Base-by-base conservation (phyloP, 2,797 vertebrate species). In the Iguana delicatissima region DNA sequence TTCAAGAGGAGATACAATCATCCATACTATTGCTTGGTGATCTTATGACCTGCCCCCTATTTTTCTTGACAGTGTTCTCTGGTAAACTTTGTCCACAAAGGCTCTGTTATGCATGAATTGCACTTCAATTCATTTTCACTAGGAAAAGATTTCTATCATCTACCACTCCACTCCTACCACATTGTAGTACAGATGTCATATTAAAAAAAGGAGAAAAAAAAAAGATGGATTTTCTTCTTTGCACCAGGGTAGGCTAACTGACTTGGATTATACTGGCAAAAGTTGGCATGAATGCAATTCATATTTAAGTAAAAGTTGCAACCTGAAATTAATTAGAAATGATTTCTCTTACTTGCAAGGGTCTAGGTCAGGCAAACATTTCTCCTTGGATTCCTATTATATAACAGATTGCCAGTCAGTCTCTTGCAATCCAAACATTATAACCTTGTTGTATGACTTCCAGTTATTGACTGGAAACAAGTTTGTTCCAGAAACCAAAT, bases 31-130 rank as follows among this genome's bases (percentile, higher is more conserved):
- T 22, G 3, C 13, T 84, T 38, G 10, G 62, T 9, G 46, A 67
- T 26, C 59, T 29, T 32, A 46, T 74, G 12, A 77, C n/a, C 59
- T 67, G 12, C n/a, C 3, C 20, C 57, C 38, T 50, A 14, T 64
- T 32, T 38, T 52, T 16, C 81, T 35, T 62, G 69, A 26, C 59
- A 77, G 38, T 26, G 24, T 18, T 35, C 9, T 84, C 73, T 22
- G 46, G 16, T 77, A 57, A 84, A 67, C 22, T 77, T 83, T 13
- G 81, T 80, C 72, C 77, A 42, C 14, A 59, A 55, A 59, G 55
- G 42, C 69, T 95, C 94, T 96, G 92, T 94, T 93, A 91, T 92
- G 89, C 93, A 95, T 95, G 94, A 95, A 95, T 95, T 91, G 94
- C 85, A 86, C 69, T 94, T 94, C 90, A 92, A 93, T 95, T 91